These are phyloP conservation scores for Diadema setosum DNA, from an alignment of 35 echinoderm and acorn worm genomes.

Conservation along the genomic window DNA sequence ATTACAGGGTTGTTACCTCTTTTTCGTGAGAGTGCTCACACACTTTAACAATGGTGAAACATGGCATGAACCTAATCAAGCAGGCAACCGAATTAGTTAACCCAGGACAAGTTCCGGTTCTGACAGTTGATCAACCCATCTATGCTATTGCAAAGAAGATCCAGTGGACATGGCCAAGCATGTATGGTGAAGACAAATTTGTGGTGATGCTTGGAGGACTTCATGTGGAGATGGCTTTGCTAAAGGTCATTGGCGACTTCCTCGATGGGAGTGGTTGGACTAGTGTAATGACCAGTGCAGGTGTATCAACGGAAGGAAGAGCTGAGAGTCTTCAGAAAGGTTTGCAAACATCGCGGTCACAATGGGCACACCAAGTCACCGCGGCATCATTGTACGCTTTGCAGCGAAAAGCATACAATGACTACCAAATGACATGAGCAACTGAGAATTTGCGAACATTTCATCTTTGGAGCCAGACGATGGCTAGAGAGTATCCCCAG, in stretches of 20 bases:
- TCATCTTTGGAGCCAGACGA: conserved; percentile 15
- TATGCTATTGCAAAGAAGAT: conserved; percentile 45
- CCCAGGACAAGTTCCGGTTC: conserved; percentile 10
- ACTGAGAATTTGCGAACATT: not conserved
- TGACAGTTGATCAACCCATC: conserved; percentile 48
- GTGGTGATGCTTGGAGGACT: conserved; percentile 47
- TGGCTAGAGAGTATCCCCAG: not conserved
- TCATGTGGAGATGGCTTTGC: conserved; percentile 46
- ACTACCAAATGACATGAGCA: not conserved
- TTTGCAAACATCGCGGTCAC: conserved; percentile 22
- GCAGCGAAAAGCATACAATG: conserved; percentile 1
- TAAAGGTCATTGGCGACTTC: conserved; percentile 23
- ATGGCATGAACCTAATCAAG: conserved; percentile 44
- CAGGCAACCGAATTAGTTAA: conserved; percentile 34
- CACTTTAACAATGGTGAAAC: conserved; percentile 36
- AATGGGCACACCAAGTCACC: conserved; percentile 53
- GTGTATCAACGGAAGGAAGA: conserved; percentile 14
- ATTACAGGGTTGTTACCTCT: conserved; percentile 8
- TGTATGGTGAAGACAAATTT: conserved; percentile 45
- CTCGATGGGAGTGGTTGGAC: conserved; percentile 49
- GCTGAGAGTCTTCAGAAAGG: conserved; percentile 22
- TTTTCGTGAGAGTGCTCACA: conserved; percentile 11
- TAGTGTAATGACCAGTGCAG: not conserved
- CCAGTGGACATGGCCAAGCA: not conserved
- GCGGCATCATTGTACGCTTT: conserved; percentile 22